phyloP scores from a whole-genome alignment of 37 sponge, comb jelly and placozoan species.

The Aplysina aerophoba region DNA sequence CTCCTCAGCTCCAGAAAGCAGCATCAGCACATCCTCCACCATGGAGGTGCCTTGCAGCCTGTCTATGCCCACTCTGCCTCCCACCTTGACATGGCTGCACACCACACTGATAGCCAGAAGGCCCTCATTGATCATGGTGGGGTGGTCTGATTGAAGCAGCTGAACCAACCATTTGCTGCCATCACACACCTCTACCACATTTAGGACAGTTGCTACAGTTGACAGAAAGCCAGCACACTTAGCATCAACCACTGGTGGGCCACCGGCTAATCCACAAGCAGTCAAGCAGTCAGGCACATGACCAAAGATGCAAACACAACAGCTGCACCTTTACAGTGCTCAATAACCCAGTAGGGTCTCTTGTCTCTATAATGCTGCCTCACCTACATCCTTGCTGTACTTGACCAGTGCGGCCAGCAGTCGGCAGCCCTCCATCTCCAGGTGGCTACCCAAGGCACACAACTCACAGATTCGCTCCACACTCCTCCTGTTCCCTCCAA shows the following conservation, averaged over 20 bases:
- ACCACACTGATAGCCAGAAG: slow-evolving; percentile 51
- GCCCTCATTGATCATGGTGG: slow-evolving; percentile 62
- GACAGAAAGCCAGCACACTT: too few relatives aligned
- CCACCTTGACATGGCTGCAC: too few relatives aligned
- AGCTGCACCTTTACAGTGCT: not conserved
- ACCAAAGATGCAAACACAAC: too few relatives aligned
- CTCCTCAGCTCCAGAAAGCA: not conserved
- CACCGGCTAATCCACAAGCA: too few relatives aligned
- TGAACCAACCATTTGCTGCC: slow-evolving; percentile 50
- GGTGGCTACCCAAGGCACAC: slow-evolving; percentile 46
- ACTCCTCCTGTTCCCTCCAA: not conserved
- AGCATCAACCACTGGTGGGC: too few relatives aligned
- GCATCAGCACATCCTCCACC: not conserved
- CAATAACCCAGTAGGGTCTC: not conserved
- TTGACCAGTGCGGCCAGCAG: slow-evolving; percentile 56
- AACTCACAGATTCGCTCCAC: slow-evolving; percentile 5
- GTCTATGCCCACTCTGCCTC: not conserved
- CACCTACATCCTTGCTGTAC: slow-evolving; percentile 42
- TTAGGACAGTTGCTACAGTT: slow-evolving; percentile 7
- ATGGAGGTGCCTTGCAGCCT: not conserved
- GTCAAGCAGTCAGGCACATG: too few relatives aligned
- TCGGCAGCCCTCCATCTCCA: slow-evolving; percentile 63
- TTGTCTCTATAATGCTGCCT: not conserved
- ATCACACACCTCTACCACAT: slow-evolving; percentile 11
- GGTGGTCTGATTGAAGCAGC: slow-evolving; percentile 56